phyloP scores from a whole-genome alignment of 2,888 invertebrate species.

The Rutpela maculata region DNA sequence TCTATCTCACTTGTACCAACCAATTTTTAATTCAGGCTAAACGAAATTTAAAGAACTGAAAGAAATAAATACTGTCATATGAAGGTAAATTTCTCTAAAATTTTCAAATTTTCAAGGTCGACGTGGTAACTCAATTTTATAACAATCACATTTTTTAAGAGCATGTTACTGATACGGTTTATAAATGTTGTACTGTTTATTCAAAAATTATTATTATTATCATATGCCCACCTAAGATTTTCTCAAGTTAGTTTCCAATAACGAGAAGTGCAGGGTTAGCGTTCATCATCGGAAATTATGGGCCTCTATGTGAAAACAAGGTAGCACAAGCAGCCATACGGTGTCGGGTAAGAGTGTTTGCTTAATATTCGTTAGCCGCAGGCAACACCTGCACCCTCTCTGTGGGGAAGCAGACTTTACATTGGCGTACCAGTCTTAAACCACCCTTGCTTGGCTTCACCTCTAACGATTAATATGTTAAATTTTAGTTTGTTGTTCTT shows the following conservation, averaged over 20 bases:
- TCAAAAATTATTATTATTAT: too few species aligned
- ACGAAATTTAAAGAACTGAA: too few species aligned
- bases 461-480: neutral
- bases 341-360: constrained; percentile 56
- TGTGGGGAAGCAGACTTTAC: constrained; percentile 1
- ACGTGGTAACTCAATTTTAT: too few species aligned
- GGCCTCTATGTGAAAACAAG: constrained; percentile 39
- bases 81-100: too few species aligned
- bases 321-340: constrained; percentile 25
- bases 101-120: too few species aligned
- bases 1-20: too few species aligned
- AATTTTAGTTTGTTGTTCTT: constrained; percentile 9
- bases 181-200: too few species aligned
- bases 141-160: too few species aligned
- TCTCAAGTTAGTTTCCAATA: constrained; percentile 17
- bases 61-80: too few species aligned
- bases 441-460: neutral
- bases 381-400: constrained; percentile 64
- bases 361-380: constrained; percentile 64
- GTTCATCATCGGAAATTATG: constrained; percentile 31
- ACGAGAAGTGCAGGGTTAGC: neutral
- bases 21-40: too few species aligned
- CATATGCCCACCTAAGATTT: neutral
- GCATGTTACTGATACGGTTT: too few species aligned
- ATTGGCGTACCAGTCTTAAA: constrained; percentile 10